phyloP scores from a whole-genome alignment of 2,113 vertebrate species.

The Dipodomys merriami region DNA sequence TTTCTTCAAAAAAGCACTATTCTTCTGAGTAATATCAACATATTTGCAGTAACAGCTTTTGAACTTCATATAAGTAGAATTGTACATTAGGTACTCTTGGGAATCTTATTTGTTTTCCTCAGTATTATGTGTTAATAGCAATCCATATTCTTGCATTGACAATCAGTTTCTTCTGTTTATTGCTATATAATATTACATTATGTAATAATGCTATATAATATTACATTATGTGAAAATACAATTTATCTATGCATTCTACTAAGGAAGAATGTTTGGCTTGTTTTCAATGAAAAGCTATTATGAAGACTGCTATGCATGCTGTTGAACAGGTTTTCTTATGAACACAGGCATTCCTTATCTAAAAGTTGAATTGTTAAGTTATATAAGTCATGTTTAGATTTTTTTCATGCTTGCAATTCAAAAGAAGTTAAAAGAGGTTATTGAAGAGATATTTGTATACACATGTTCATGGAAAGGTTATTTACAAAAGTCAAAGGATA shows the following conservation, averaged over 20 bases:
- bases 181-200: not conserved
- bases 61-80: constrained; percentile 31
- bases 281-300: not conserved
- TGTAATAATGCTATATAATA: not conserved
- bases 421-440: constrained; percentile 32
- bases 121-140: constrained; percentile 36
- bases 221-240: not conserved
- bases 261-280: not conserved
- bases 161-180: not conserved
- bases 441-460: not conserved
- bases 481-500: not conserved
- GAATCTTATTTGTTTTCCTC: constrained; percentile 1
- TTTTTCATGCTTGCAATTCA: not conserved
- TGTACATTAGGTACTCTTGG: not conserved
- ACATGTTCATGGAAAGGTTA: not conserved
- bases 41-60: not conserved
- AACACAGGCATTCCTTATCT: not conserved
- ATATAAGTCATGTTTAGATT: not conserved
- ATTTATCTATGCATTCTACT: constrained; percentile 27
- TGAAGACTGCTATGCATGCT: not conserved
- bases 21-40: constrained; percentile 42
- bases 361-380: not conserved
- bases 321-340: not conserved
- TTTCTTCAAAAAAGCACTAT: not conserved
- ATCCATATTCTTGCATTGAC: not conserved